Evolutionary conservation across 2,797 vertebrate genomes (phyloP).

Genomic region (Bradypus variegatus): DNA sequence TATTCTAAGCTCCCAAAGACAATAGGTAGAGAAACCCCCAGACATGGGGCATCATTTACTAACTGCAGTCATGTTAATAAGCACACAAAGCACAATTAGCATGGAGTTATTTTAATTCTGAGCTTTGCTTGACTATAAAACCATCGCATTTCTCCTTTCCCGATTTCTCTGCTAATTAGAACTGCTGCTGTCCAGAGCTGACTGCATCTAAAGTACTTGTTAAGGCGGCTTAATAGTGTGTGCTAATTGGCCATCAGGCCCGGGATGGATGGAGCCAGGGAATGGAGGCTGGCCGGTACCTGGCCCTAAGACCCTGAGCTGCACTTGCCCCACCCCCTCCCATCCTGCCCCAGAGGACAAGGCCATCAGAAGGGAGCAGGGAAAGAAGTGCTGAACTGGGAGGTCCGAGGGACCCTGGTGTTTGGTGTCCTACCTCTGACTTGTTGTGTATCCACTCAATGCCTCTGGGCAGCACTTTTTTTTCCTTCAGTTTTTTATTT

Average conservation of each 20-base stretch:
- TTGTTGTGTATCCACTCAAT: not conserved
- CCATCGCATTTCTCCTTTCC: slow-evolving; percentile 58
- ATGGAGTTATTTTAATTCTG: slow-evolving; percentile 60
- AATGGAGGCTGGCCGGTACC: not conserved
- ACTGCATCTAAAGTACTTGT: slow-evolving; percentile 67
- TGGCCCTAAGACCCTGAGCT: not conserved
- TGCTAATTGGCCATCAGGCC: slow-evolving; percentile 58
- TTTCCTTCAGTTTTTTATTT: not conserved
- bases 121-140: slow-evolving; percentile 61
- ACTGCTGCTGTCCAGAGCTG: slow-evolving; percentile 46
- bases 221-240: slow-evolving; percentile 51
- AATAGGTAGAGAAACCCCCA: not conserved
- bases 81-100: slow-evolving; percentile 64
- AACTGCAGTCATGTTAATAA: slow-evolving; percentile 54
- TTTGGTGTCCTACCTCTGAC: not conserved
- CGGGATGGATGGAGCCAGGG: slow-evolving; percentile 62
- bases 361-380: rapidly evolving
- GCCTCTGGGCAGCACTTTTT: not conserved
- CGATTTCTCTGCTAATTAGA: slow-evolving; percentile 67
- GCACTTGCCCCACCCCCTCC: not conserved
- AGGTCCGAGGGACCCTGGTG: not conserved
- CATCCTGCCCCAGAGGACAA: not conserved
- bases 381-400: not conserved
- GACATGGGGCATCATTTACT: slow-evolving; percentile 50
- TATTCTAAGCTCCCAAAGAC: slow-evolving; percentile 10